Evolutionary conservation across 37 sponge, comb jelly and placozoan genomes (phyloP), one percentile per base, ranked within the genome.

Genomic region (Petrosia ficiformis): DNA sequence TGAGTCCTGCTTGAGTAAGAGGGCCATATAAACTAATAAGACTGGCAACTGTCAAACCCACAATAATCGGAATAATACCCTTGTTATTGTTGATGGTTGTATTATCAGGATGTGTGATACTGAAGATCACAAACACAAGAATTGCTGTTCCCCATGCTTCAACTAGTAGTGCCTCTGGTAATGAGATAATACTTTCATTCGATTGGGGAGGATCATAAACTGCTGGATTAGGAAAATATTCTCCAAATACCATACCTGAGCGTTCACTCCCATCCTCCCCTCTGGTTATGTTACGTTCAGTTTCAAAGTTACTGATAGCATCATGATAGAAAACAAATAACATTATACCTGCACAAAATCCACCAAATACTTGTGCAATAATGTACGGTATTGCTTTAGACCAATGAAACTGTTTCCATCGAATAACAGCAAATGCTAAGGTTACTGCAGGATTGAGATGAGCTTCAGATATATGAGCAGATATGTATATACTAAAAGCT

Each of bases 191-290:
- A 5, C 28, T 26, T 10, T 19, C 14, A 14, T n/a, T 25, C 6
- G 63, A 33, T 28, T 58, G 22, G 32, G 57, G 32, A 31, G 14
- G 35, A 34, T 74, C 35, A 33, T 56, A 33, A 3, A 35, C 60
- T 14, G 60, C 42, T 2, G 75, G 75, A 58, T 74, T 74, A 2
- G 75, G 75, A 61, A 74, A 74, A 61, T 59, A 74, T 48, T 74
- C 63, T 36, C 63, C 75, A 35, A 74, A 74, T 25, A 74, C 30
- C 75, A 38, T 74, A 5, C 52, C 75, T 36, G 75, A 59, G 0
- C 35, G 42, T 25, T 58, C 36, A 2, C 59, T 58, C 6, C 60
- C 40, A 30, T 26, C 24, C 14, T 28, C 58, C 0, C 75, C 75
- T 32, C 75, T 59, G 2, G 42, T 36, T 22, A 74, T 57, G 60